Conservation (phyloP, 2,797 vertebrate genomes). For the Tadarida brasiliensis region DNA sequence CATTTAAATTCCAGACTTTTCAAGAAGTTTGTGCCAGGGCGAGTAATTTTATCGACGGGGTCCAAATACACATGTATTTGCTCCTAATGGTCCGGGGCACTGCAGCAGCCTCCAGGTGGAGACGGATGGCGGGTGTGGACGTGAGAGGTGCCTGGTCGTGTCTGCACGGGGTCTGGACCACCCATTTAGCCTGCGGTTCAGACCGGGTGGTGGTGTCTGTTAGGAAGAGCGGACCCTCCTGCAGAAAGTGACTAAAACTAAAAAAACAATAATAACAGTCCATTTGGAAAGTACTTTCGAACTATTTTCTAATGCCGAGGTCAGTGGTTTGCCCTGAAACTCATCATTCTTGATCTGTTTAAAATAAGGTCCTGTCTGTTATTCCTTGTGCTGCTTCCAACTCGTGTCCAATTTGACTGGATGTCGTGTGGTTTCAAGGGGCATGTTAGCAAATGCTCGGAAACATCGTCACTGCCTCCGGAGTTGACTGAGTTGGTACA, state of each 20-base stretch:
- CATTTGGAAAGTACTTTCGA: conserved; percentile 61
- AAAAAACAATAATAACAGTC: conserved; percentile 15
- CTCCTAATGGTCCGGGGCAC: neutral
- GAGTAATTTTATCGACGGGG: neutral
- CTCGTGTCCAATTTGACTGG: conserved; percentile 48
- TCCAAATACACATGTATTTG: neutral
- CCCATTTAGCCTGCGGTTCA: conserved; percentile 43
- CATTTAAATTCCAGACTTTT: neutral
- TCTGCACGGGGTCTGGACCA: conserved; percentile 16
- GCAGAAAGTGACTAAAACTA: conserved; percentile 67
- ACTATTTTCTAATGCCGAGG: conserved; percentile 72
- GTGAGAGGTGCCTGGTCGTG: neutral
- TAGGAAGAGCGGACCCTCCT: conserved; percentile 47
- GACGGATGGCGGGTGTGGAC: rapidly evolving
- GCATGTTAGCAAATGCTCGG: neutral
- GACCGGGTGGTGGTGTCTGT: neutral
- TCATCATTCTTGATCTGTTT: conserved; percentile 76
- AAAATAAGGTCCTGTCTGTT: conserved; percentile 50
- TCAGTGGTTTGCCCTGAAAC: conserved; percentile 65
- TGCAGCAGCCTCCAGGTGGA: neutral
- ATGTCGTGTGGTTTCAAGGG: conserved; percentile 1
- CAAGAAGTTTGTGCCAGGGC: neutral
- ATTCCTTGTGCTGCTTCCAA: conserved; percentile 46
- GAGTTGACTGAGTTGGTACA: neutral
- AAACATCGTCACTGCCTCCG: conserved; percentile 46